These are phyloP conservation scores for Mechanitis mazaeus DNA, from an alignment of 2,888 invertebrate genomes.

Conservation along the genomic window DNA sequence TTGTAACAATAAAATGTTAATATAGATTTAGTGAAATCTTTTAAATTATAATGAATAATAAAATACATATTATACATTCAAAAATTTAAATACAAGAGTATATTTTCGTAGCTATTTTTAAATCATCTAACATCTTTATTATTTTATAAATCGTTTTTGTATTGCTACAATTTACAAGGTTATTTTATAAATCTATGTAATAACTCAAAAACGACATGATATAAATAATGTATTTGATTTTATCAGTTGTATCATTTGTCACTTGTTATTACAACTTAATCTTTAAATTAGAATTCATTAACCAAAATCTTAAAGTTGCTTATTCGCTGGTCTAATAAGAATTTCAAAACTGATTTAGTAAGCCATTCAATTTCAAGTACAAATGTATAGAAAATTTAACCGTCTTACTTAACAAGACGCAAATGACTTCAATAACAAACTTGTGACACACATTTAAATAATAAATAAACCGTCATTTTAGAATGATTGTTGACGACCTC, in stretches of 20 bases:
- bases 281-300: constrained; percentile 1
- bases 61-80: too few species aligned
- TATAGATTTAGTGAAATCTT: too few species aligned
- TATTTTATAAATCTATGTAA: constrained; percentile 4
- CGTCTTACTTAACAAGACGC: constrained; percentile 20
- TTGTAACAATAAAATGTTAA: too few species aligned
- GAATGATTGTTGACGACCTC: constrained; percentile 28
- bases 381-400: constrained; percentile 19
- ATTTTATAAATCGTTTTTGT: too few species aligned
- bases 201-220: neutral
- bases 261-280: neutral
- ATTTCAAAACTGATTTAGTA: neutral
- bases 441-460: constrained; percentile 24
- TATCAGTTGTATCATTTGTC: neutral
- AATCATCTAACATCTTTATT: too few species aligned
- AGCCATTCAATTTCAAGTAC: neutral
- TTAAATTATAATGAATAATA: too few species aligned
- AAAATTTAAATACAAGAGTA: too few species aligned
- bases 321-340: neutral
- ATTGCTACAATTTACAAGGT: constrained; percentile 15
- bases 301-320: neutral
- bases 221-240: constrained; percentile 7
- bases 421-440: constrained; percentile 26
- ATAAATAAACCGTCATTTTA: constrained; percentile 20
- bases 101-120: too few species aligned